Evolutionary conservation across 2,113 vertebrate species (phyloP), one percentile per base, ranked within the genome.

Genomic region (Polyodon spathula): DNA sequence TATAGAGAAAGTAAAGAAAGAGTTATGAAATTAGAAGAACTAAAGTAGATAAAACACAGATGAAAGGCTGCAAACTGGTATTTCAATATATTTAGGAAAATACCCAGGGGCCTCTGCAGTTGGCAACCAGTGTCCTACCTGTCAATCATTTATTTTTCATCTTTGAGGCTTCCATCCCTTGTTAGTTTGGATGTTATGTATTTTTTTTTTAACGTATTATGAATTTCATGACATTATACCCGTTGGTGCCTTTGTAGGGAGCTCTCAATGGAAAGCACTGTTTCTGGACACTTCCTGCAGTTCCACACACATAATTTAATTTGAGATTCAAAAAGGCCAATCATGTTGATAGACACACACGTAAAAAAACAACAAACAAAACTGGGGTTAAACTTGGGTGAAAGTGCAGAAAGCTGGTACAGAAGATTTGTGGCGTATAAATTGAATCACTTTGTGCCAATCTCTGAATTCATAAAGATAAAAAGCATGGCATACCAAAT

Each of bases 61-160:
- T 65, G 53, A 71, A 69, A 73, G 65, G 27, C 37, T 40, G 46
- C 37, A 56, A 63, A 67, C 64, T 71, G 54, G 11, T 48, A 63
- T 70, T 66, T 41, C 63, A 65, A 41, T 58, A 59, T 69, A 68
- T 71, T 73, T 65, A 64, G 56, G 67, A 59, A 50, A 41, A 66
- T 57, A 66, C 52, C n/a, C 54, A 55, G 56, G 58, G 61, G 56
- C 3, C 58, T 39, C 12, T 27, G 62, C 56, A 68, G 59, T 41
- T 65, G 63, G 64, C 57, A 63, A 63, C 40, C 43, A 55, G 53
- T 42, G 67, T 71, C 67, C 66, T 63, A 62, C 59, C 67, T 61
- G 62, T 66, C 68, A 54, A 74, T 73, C 62, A 67, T 65, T 73
- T 67, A 73, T 67, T 74, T 66, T 67, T 69, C 40, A 76, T 77